Conservation (phyloP, 1,140 invertebrate species). For the Drosophila pseudoobscura region DNA sequence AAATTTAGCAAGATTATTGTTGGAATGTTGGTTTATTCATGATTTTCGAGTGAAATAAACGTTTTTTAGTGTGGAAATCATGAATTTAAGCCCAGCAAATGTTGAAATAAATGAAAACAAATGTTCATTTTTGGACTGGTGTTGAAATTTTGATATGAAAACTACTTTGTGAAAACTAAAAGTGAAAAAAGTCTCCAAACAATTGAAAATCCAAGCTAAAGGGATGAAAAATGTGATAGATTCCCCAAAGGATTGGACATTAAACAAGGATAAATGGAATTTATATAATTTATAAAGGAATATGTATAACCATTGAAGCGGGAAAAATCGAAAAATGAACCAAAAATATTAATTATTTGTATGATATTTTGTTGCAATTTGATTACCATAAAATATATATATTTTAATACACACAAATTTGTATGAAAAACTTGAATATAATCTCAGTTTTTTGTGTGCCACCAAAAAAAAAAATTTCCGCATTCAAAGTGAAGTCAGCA, state of each 20-base stretch:
- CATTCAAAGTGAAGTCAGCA: constrained; percentile 16
- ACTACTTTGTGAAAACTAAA: neutral
- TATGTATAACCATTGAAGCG: too few relatives aligned
- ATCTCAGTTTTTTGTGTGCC: neutral
- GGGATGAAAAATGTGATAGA: too few relatives aligned
- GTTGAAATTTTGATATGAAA: neutral
- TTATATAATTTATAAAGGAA: too few relatives aligned
- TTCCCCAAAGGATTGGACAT: too few relatives aligned
- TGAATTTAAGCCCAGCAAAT: neutral
- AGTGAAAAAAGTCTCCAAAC: neutral
- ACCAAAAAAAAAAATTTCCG: constrained; percentile 27
- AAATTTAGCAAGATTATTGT: neutral
- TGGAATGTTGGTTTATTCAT: too few relatives aligned
- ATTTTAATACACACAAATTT: neutral
- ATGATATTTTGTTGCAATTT: too few relatives aligned
- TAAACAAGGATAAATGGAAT: too few relatives aligned
- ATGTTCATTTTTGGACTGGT: too few relatives aligned
- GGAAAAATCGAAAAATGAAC: too few relatives aligned
- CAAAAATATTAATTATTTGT: too few relatives aligned
- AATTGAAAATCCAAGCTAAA: neutral
- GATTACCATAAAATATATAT: too few relatives aligned
- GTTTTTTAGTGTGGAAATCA: too few relatives aligned
- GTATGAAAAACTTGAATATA: constrained; percentile 2
- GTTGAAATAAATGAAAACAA: neutral
- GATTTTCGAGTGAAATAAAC: constrained; percentile 6